These are phyloP conservation scores for Acrobasis repandana DNA, from an alignment of 2,888 invertebrate species.

Conservation along the genomic window DNA sequence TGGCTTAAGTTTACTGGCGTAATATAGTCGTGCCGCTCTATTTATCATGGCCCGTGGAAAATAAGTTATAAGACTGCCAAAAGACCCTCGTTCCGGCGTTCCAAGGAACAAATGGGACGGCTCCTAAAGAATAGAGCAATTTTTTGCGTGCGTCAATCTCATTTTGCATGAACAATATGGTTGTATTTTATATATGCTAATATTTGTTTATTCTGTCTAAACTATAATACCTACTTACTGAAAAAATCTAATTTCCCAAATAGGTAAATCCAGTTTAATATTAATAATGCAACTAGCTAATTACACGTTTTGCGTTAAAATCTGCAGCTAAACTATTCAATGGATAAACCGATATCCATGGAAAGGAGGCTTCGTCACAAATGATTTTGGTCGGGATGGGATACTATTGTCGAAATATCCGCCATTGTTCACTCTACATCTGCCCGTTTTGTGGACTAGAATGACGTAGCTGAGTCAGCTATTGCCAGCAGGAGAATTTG, in stretches of 20 bases:
- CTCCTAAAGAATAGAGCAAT: conserved; percentile 55
- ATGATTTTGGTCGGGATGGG: conserved; percentile 25
- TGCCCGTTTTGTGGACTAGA: conserved; percentile 53
- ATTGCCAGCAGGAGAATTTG: background rate
- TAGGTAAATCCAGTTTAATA: too few relatives aligned
- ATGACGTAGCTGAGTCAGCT: conserved; percentile 26
- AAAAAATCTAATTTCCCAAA: too few relatives aligned
- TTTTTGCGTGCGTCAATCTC: conserved; percentile 57
- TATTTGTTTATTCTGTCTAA: background rate
- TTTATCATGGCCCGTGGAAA: conserved; percentile 52
- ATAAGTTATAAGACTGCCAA: conserved; percentile 59
- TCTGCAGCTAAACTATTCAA: conserved; percentile 3
- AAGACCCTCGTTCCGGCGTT: conserved; percentile 54
- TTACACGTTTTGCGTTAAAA: background rate
- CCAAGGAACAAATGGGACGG: conserved; percentile 57
- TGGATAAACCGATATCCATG: conserved; percentile 8
- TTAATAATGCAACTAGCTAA: background rate
- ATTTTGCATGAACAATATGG: conserved; percentile 50
- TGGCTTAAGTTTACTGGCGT: conserved; percentile 31
- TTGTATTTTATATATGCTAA: conserved; percentile 38
- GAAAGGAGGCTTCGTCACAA: background rate
- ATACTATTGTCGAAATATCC: conserved; percentile 48
- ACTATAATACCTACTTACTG: too few relatives aligned
- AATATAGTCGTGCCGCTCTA: conserved; percentile 41
- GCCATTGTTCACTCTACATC: conserved; percentile 59